Conservation (phyloP, 2,888 invertebrate genomes). For the Amphipyra tragopoginis region DNA sequence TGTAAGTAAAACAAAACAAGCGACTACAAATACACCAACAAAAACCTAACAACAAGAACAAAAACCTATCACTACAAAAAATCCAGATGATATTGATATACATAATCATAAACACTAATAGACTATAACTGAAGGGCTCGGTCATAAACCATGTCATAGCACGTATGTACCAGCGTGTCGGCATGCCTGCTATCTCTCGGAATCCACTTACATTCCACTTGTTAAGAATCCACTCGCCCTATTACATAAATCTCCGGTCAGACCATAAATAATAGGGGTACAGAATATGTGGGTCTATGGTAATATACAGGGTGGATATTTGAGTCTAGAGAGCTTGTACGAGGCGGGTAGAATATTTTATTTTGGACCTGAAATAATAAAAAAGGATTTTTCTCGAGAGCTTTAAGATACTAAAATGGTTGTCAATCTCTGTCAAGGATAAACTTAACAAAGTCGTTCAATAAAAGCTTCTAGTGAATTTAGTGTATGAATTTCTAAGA, state of each 20-base stretch:
- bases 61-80: too few relatives aligned
- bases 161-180: slow-evolving; percentile 26
- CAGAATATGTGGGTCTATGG: slow-evolving; percentile 36
- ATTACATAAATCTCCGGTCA: slow-evolving; percentile 50
- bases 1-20: too few relatives aligned
- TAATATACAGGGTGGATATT: slow-evolving; percentile 43
- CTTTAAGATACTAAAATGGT: not conserved
- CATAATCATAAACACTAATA: too few relatives aligned
- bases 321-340: slow-evolving; percentile 2
- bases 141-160: slow-evolving; percentile 17
- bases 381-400: not conserved
- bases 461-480: too few relatives aligned
- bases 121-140: slow-evolving; percentile 1
- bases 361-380: slow-evolving; percentile 8
- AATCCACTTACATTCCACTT: slow-evolving; percentile 48
- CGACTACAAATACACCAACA: too few relatives aligned
- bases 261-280: slow-evolving; percentile 58
- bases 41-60: too few relatives aligned
- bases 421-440: not conserved
- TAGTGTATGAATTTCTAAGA: too few relatives aligned
- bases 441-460: not conserved
- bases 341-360: slow-evolving; percentile 31
- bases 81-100: too few relatives aligned
- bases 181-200: slow-evolving; percentile 29
- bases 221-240: slow-evolving; percentile 44